Evolutionary conservation across 1,140 invertebrate genomes (phyloP).

Genomic region (Bombus turneri): DNA sequence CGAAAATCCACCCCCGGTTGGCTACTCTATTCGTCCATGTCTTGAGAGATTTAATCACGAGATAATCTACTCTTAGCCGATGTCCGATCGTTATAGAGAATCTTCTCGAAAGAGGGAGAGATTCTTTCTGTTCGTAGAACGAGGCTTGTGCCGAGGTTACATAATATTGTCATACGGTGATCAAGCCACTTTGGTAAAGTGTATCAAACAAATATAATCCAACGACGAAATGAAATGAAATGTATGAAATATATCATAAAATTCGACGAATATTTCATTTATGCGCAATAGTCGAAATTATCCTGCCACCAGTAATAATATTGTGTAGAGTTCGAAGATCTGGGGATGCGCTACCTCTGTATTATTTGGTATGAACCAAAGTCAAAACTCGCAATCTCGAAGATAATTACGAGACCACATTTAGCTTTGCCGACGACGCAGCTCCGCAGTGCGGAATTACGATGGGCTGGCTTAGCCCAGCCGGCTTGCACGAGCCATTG

Average conservation of each 20-base stretch:
- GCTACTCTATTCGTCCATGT: background rate
- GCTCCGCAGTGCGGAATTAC: slow-evolving; percentile 32
- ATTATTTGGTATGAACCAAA: background rate
- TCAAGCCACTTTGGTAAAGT: too few relatives aligned
- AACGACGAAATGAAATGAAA: background rate
- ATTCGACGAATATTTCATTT: too few relatives aligned
- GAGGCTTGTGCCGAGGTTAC: too few relatives aligned
- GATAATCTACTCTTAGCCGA: background rate
- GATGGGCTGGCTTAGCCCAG: background rate
- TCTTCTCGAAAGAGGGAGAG: background rate
- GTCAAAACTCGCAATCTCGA: background rate
- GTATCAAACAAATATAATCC: too few relatives aligned
- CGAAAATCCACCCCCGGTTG: slow-evolving; percentile 8
- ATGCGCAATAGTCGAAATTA: background rate
- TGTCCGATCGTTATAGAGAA: background rate
- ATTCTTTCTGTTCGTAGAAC: too few relatives aligned
- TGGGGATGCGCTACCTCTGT: background rate
- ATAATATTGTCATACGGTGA: too few relatives aligned
- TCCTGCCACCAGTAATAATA: background rate
- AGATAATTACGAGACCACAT: background rate
- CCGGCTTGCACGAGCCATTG: background rate
- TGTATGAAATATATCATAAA: too few relatives aligned
- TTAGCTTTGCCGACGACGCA: background rate
- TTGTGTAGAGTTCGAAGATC: too few relatives aligned
- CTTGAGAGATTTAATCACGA: slow-evolving; percentile 1